These are phyloP conservation scores for Gallinago solitaria DNA, from an alignment of 2,797 vertebrate species.

Conservation along the genomic window DNA sequence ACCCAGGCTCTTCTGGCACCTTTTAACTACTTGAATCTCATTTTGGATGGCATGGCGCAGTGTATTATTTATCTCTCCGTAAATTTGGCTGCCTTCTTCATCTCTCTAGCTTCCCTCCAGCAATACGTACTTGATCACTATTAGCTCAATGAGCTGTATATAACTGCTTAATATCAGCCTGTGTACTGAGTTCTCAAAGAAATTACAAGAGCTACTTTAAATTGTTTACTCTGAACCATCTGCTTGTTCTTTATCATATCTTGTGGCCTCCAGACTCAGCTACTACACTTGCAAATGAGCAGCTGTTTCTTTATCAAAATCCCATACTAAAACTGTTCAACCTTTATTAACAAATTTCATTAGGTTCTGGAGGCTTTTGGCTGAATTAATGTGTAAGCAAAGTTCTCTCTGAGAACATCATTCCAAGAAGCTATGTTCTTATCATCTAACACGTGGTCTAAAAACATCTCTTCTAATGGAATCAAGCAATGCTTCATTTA, in stretches of 20 bases:
- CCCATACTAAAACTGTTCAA: slow-evolving; percentile 54
- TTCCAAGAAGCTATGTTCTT: neutral
- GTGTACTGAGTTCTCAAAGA: slow-evolving; percentile 47
- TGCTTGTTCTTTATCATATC: slow-evolving; percentile 61
- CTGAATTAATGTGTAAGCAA: slow-evolving; percentile 26
- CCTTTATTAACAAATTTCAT: slow-evolving; percentile 66
- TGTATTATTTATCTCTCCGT: neutral
- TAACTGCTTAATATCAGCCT: slow-evolving; percentile 26
- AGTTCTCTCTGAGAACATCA: slow-evolving; percentile 5
- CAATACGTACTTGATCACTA: neutral
- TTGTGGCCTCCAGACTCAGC: slow-evolving; percentile 60
- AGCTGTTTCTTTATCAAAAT: slow-evolving; percentile 74
- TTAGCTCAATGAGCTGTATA: slow-evolving; percentile 4
- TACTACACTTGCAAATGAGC: slow-evolving; percentile 57
- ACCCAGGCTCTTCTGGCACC: neutral
- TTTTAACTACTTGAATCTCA: neutral
- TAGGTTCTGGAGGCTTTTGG: slow-evolving; percentile 40
- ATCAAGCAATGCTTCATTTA: neutral
- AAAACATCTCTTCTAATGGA: neutral
- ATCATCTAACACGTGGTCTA: neutral
- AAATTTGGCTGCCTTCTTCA: neutral
- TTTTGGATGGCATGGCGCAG: neutral
- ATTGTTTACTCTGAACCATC: slow-evolving; percentile 72
- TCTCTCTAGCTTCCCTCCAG: neutral
- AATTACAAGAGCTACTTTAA: slow-evolving; percentile 49